phyloP scores from a whole-genome alignment of 2,888 invertebrate species.

The Netelia inedita region DNA sequence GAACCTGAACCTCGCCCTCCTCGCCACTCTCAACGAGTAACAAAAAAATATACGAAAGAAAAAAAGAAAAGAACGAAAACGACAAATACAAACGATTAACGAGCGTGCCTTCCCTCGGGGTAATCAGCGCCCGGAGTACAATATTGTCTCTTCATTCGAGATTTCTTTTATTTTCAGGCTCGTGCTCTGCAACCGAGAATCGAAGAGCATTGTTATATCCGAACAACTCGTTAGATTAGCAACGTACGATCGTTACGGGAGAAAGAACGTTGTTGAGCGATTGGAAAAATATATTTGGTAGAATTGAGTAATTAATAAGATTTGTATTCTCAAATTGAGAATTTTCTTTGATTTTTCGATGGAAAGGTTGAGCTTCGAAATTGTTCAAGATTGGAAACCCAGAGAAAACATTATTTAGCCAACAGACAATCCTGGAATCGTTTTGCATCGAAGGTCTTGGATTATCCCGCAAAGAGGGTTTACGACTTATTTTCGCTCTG shows the following conservation, averaged over 20 bases:
- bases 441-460: conserved; percentile 74
- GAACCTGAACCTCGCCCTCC: conserved; percentile 71
- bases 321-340: not conserved
- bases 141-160: conserved; percentile 48
- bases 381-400: too few species aligned
- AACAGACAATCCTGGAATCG: conserved; percentile 69
- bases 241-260: conserved; percentile 57
- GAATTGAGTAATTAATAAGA: conserved; percentile 8
- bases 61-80: conserved; percentile 38
- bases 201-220: conserved; percentile 59
- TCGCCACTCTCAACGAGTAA: conserved; percentile 71
- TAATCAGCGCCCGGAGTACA: conserved; percentile 53
- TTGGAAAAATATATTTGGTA: conserved; percentile 61
- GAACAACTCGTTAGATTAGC: conserved; percentile 55
- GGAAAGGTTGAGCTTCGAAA: not conserved
- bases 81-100: conserved; percentile 52
- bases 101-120: conserved; percentile 38
- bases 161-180: conserved; percentile 34
- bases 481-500: conserved; percentile 72
- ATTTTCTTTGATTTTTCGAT: not conserved
- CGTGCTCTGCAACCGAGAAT: conserved; percentile 35
- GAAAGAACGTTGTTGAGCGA: conserved; percentile 53
- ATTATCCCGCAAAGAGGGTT: conserved; percentile 72
- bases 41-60: conserved; percentile 40
- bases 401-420: conserved; percentile 57